Base-by-base conservation (phyloP, 2,113 vertebrate species). In the Crotalus horridus region DNA sequence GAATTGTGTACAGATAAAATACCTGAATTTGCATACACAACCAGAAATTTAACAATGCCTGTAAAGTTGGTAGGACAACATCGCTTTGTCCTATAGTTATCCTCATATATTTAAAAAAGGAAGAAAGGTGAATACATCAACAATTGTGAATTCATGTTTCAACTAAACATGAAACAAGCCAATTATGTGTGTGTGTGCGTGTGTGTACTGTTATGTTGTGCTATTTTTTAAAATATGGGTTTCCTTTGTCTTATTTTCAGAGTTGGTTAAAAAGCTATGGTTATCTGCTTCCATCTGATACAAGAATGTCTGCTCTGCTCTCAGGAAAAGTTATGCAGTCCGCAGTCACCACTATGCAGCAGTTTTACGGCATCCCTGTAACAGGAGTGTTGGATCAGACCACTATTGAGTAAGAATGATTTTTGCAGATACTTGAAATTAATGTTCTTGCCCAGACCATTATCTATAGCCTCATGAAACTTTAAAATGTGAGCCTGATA, bases 221-320 rank as follows among this genome's bases (percentile, higher is more conserved):
- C 91, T 91, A 64, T 59, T 10, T 59, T 61, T n/a, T 96, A 89
- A 89, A 95, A 54, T 54, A 26, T 17, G 39, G 51, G 20, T 95
- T 92, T 93, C 55, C 89, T 94, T 81, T 90, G 90, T n/a, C 23
- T 0, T 95, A 87, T 95, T 96, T 96, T 56, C 98, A 99, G 99
- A 98, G 97, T 33, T 99, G 99, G 99, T 91, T 99, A 95, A 99
- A 99, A 97, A 98, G 98, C 51, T 99, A 99, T 6, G 99, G 99
- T 93, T 99, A 99, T 96, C 97, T 99, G 96, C 98, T 98, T 94
- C 98, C 98, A 33, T 98, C 98, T 86, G 98, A 98, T 46, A 97
- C 98, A 26, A 97, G 98, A 33, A 98, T 98, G 0, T 98, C 98
- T 0, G 98, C 98, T 94, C 96, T 98, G 96, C 98, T 98, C 89